Base-by-base conservation (phyloP, 2,888 invertebrate genomes). In the Microplitis manilae region DNA sequence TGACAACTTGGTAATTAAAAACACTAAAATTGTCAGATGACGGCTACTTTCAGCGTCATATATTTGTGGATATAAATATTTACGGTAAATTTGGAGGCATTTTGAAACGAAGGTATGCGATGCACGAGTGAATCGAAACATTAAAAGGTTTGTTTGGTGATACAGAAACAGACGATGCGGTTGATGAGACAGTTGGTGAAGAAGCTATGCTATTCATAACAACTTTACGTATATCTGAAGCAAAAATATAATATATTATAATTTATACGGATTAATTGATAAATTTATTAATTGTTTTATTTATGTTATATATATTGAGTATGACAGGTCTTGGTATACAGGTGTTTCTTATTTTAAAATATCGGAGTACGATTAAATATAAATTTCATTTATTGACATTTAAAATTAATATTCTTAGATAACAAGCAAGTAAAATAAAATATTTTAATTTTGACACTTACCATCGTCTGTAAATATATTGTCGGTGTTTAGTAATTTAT, bases 131-230 rank as follows among this genome's bases (percentile, higher is more conserved):
- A 64, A 83, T 80, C 20, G 78, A 73, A 9, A 81, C 81, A 68
- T 68, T 77, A 59, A 76, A 79, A 15, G 76, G 70, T 30, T 75
- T 69, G 5, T 78, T 73, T n/a, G 77, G 65, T 13, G 64, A 68
- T 13, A 79, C 75, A 41, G 79, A 73, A 17, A 15, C 50, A 6
- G 78, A 76, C 59, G 80, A 79, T 40, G 80, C 79, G 68, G 75
- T 70, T 13, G 79, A 79, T 17, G 76, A 69, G 30, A 79, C 79
- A 7, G 79, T 77, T 7, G 81, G 77, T 17, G 80, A 79, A 41
- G 83, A 77, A 6, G 75, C 73, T 73, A 83, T 75, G 69, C 82
- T 82, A 30, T 79, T 81, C 72, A 79, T 79, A 79, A 84, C 83
- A 64, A 83, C 81, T 67, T 76, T 73, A 20, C 79, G 75, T 64